Evolutionary conservation across 2,888 invertebrate genomes (phyloP), one percentile per base, ranked within the genome.

Genomic region (Cheilosia grossa): DNA sequence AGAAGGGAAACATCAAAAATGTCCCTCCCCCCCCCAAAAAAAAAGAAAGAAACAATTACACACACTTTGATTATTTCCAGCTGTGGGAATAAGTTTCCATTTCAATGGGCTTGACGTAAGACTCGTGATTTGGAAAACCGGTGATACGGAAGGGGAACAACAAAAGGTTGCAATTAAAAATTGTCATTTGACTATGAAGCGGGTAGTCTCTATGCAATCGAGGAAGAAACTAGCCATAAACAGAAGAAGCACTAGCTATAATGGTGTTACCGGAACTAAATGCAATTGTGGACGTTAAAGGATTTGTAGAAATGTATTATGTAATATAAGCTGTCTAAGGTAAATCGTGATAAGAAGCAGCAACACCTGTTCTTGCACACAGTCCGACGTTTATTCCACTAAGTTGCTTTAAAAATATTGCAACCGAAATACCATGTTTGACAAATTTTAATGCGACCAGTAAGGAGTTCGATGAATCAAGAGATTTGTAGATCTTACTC

Each of bases 61-160:
- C 72, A 66, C 30, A 70, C 56, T 73, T 67, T 61, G 47, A 49
- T 37, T 59, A 54, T 51, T 61, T 66, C n/a, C n/a, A 70, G 27
- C 47, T 70, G 66, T 77, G 70, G 77, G 77, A 82, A 72, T 72
- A 61, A 59, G 40, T 72, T 77, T 82, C 64, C 75, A 70, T 66
- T 64, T 77, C 49, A 80, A 80, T 80, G 61, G 80, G 61, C 51
- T 67, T 37, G 44, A 73, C 61, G 59, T 37, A 42, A 67, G 19
- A 24, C n/a, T 61, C 27, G 79, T 59, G 59, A 73, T 59, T 72
- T 47, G 44, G 51, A 53, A 72, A 67, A 59, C 2, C 56, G 15
- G 21, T 9, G 37, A 61, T 30, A 49, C 51, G 51, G 49, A 58
- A 64, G 33, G 49, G 6, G 30, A 61, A 49, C 21, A 54, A 24